Evolutionary conservation across 2,113 vertebrate genomes (phyloP).

Genomic region (Cairina moschata): DNA sequence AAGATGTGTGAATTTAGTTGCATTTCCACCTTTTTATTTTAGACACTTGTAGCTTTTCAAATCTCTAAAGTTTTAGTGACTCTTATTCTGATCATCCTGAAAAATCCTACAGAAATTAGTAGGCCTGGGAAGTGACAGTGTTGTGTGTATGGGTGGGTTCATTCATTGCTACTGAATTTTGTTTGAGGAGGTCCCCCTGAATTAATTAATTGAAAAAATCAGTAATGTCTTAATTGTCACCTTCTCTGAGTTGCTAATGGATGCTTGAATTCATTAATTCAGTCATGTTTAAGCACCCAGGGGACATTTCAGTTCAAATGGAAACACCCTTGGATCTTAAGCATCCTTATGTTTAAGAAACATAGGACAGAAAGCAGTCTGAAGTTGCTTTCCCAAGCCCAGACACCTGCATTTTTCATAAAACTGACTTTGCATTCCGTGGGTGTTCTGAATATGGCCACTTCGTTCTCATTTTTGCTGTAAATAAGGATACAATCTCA

Average conservation of each 20-base stretch:
- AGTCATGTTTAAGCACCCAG: neutral
- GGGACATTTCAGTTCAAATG: neutral
- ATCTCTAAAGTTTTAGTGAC: neutral
- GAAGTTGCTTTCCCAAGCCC: neutral
- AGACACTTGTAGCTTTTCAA: neutral
- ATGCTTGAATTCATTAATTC: neutral
- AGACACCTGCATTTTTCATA: neutral
- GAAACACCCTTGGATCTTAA: neutral
- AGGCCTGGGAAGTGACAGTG: neutral
- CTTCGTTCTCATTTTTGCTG: neutral
- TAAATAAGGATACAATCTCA: neutral
- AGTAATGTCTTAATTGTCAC: neutral
- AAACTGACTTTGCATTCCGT: neutral
- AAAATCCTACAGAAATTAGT: neutral
- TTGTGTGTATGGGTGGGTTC: fast-evolving
- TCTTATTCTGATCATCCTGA: neutral
- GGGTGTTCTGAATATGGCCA: neutral
- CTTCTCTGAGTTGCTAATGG: neutral
- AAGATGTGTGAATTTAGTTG: neutral
- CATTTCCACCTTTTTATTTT: neutral
- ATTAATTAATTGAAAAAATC: neutral
- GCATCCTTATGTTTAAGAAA: neutral
- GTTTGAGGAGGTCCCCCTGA: neutral
- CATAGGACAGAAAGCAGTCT: neutral
- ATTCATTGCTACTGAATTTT: neutral